A percentile compares a stretch with the other conserved stretches of the same genome.
Conservation (phyloP, 2,888 invertebrate genomes). For the Aporophyla nigra region DNA sequence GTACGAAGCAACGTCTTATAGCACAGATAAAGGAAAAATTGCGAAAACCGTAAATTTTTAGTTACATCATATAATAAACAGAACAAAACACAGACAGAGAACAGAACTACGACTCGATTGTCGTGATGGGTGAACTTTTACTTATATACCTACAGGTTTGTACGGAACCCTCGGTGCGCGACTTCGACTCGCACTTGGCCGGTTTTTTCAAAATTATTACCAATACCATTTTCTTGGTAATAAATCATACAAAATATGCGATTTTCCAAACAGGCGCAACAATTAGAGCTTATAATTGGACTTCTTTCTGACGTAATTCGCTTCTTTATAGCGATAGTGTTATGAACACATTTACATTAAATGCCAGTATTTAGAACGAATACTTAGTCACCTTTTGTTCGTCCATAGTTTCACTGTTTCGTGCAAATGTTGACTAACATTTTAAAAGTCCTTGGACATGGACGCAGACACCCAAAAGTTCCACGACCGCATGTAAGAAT, state of each 20-base stretch:
- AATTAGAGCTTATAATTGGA: conserved; percentile 30
- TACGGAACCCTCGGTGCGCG: too few relatives aligned
- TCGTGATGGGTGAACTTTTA: too few relatives aligned
- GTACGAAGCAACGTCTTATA: too few relatives aligned
- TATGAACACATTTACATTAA: background rate
- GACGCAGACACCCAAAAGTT: conserved; percentile 17
- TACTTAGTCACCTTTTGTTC: background rate
- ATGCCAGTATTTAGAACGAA: conserved; percentile 3
- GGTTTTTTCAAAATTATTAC: too few relatives aligned
- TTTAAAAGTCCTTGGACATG: conserved; percentile 40
- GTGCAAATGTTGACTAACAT: conserved; percentile 24
- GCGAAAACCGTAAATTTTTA: too few relatives aligned
- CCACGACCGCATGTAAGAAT: conserved; percentile 24
- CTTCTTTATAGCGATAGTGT: background rate
- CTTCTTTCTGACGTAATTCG: conserved; percentile 18
- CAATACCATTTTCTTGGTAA: background rate
- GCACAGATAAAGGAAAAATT: too few relatives aligned
- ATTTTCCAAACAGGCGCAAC: conserved; percentile 3
- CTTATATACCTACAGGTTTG: too few relatives aligned
- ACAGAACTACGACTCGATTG: too few relatives aligned
- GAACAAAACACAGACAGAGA: too few relatives aligned
- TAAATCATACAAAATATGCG: background rate
- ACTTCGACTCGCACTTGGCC: too few relatives aligned
- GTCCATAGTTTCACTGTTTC: conserved; percentile 7
- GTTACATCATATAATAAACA: too few relatives aligned